Evolutionary conservation across 2,888 invertebrate genomes (phyloP).

Genomic region (Crossocerus cetratus): DNA sequence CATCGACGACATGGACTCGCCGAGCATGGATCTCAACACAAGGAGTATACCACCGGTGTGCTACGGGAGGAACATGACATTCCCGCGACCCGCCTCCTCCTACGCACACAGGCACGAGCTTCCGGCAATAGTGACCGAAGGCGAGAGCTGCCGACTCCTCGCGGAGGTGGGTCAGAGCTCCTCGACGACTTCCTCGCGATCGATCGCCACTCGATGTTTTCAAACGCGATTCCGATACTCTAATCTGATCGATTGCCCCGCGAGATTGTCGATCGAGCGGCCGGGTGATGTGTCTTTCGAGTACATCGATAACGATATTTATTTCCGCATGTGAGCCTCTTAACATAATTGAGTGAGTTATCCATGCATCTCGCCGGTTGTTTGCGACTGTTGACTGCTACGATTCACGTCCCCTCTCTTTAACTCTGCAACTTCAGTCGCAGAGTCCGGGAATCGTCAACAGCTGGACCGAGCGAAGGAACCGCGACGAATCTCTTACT

Average conservation of each 20-base stretch:
- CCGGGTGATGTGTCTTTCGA: too few relatives aligned
- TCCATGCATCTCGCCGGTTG: not conserved
- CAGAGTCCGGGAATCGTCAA: too few relatives aligned
- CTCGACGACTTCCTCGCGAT: too few relatives aligned
- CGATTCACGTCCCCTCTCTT: too few relatives aligned
- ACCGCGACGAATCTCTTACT: too few relatives aligned
- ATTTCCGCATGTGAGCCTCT: too few relatives aligned
- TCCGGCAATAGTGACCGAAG: conserved; percentile 83
- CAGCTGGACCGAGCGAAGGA: too few relatives aligned
- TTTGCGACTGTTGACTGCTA: not conserved
- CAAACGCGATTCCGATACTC: too few relatives aligned
- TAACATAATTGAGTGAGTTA: not conserved
- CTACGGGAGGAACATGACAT: conserved; percentile 82
- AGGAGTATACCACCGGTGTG: conserved; percentile 76
- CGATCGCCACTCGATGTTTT: too few relatives aligned
- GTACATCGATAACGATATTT: too few relatives aligned
- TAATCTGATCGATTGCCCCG: too few relatives aligned
- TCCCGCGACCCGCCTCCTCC: conserved; percentile 79
- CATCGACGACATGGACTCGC: conserved; percentile 69
- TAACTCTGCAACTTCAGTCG: too few relatives aligned
- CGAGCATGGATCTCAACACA: conserved; percentile 63
- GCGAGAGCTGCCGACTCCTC: conserved; percentile 78
- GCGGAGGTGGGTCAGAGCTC: conserved; percentile 66
- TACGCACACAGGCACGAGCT: conserved; percentile 80
- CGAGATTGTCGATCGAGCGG: conserved; percentile 5